phyloP scores from a whole-genome alignment of 2,797 vertebrate species.

The Gouania willdenowi region DNA sequence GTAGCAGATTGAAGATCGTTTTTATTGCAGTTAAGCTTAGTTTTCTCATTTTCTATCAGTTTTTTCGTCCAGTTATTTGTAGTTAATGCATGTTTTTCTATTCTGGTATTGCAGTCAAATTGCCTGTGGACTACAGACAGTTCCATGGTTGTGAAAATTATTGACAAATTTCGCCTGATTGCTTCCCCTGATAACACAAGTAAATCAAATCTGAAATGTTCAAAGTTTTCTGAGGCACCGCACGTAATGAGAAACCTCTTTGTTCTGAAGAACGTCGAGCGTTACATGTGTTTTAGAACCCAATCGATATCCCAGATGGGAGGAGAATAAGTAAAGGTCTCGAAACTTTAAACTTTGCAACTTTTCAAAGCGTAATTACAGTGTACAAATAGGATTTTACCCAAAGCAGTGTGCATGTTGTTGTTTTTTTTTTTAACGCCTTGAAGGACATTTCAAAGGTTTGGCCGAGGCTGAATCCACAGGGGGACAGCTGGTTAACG shows the following conservation, averaged over 20 bases:
- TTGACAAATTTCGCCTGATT: slow-evolving; percentile 60
- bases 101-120: slow-evolving; percentile 27
- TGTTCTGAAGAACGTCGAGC: slow-evolving; percentile 54
- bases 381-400: slow-evolving; percentile 74
- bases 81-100: slow-evolving; percentile 2
- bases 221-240: slow-evolving; percentile 54
- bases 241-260: slow-evolving; percentile 63
- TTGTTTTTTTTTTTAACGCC: slow-evolving; percentile 61
- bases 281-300: slow-evolving; percentile 51
- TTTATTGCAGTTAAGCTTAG: too few species aligned
- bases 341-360: slow-evolving; percentile 72
- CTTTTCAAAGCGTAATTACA: slow-evolving; percentile 74
- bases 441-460: slow-evolving; percentile 78
- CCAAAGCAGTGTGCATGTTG: slow-evolving; percentile 68
- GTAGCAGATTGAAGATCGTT: slow-evolving; percentile 10
- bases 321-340: slow-evolving; percentile 64
- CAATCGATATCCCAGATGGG: slow-evolving; percentile 71
- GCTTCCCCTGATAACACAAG: slow-evolving; percentile 66
- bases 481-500: slow-evolving; percentile 72
- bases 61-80: not conserved
- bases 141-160: slow-evolving; percentile 54
- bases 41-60: not conserved
- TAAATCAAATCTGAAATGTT: slow-evolving; percentile 59
- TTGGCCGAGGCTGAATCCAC: slow-evolving; percentile 68
- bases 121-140: slow-evolving; percentile 41